Conservation (phyloP, 2,797 vertebrate species). For the Cryptoblepharus egeriae region DNA sequence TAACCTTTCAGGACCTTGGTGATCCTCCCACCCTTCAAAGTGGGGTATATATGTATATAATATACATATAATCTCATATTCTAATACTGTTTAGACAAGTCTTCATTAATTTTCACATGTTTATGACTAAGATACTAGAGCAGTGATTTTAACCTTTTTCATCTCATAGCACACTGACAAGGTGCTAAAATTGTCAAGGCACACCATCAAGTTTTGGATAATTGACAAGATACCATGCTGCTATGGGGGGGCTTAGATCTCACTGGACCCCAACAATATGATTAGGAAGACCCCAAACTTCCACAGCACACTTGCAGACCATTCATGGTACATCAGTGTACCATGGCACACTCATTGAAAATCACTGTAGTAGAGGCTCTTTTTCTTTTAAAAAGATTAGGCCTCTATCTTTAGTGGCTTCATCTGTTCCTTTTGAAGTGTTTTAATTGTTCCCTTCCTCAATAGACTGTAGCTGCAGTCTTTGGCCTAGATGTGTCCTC, state of each 20-base stretch:
- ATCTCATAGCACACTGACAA: too few relatives aligned
- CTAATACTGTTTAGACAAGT: constrained; percentile 36
- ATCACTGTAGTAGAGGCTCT: too few relatives aligned
- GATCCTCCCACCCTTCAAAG: constrained; percentile 28
- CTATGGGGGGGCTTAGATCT: too few relatives aligned
- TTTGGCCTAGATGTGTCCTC: constrained; percentile 85
- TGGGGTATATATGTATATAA: not conserved
- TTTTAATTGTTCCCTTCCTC: constrained; percentile 90
- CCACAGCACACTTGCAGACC: too few relatives aligned
- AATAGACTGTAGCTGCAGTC: constrained; percentile 92
- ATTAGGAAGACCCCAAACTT: too few relatives aligned
- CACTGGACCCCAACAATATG: too few relatives aligned
- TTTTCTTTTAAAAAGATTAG: constrained; percentile 28
- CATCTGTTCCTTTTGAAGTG: not conserved
- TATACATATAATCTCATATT: not conserved
- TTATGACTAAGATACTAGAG: constrained; percentile 28
- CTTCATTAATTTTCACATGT: constrained; percentile 36
- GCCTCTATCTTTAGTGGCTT: constrained; percentile 43
- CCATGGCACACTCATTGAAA: too few relatives aligned
- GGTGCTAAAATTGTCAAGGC: too few relatives aligned
- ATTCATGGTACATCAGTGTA: too few relatives aligned
- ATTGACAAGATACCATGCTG: too few relatives aligned
- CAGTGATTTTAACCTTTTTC: too few relatives aligned
- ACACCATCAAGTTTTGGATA: too few relatives aligned
- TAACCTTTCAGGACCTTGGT: not conserved